Percentiles rank a stretch among this genome's conserved stretches.
phyloP scores from a whole-genome alignment of 1,140 invertebrate species.

The Drosophila aff. region DNA sequence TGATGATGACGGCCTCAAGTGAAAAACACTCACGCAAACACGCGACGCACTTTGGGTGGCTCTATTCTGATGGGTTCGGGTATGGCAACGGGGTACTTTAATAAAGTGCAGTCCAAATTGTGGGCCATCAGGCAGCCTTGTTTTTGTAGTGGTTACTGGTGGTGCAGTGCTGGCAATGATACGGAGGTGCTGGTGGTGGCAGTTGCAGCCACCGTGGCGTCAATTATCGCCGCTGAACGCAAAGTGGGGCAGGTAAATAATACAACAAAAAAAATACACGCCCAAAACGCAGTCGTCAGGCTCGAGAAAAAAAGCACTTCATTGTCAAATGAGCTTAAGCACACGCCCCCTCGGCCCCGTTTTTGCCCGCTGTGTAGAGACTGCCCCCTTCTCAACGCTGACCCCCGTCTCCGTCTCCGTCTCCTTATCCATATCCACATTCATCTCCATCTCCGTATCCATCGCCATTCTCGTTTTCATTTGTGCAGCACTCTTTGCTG shows the following conservation, averaged over 20 bases:
- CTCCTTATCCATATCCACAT: neutral
- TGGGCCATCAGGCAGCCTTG: slow-evolving; percentile 29
- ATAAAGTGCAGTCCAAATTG: slow-evolving; percentile 76
- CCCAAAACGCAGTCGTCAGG: slow-evolving; percentile 57
- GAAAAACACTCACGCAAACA: slow-evolving; percentile 64
- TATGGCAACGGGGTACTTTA: slow-evolving; percentile 48
- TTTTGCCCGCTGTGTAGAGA: neutral
- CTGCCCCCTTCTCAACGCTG: neutral
- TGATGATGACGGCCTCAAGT: slow-evolving; percentile 54
- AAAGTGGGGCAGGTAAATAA: slow-evolving; percentile 81
- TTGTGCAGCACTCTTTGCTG: slow-evolving; percentile 54
- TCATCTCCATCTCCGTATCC: slow-evolving; percentile 1
- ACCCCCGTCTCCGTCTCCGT: neutral
- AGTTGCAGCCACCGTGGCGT: slow-evolving; percentile 80
- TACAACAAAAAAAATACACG: slow-evolving; percentile 59
- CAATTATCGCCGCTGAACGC: slow-evolving; percentile 74
- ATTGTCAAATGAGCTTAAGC: slow-evolving; percentile 81
- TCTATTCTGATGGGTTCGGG: slow-evolving; percentile 9
- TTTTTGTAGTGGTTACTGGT: slow-evolving; percentile 1
- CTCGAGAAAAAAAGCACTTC: slow-evolving; percentile 47
- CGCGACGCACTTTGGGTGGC: slow-evolving; percentile 41
- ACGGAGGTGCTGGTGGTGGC: slow-evolving; percentile 38
- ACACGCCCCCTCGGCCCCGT: slow-evolving; percentile 48
- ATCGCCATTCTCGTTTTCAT: slow-evolving; percentile 44
- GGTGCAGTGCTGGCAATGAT: slow-evolving; percentile 14